Conservation (phyloP, 2,888 invertebrate genomes). For the Eristalinus sepulchralis region DNA sequence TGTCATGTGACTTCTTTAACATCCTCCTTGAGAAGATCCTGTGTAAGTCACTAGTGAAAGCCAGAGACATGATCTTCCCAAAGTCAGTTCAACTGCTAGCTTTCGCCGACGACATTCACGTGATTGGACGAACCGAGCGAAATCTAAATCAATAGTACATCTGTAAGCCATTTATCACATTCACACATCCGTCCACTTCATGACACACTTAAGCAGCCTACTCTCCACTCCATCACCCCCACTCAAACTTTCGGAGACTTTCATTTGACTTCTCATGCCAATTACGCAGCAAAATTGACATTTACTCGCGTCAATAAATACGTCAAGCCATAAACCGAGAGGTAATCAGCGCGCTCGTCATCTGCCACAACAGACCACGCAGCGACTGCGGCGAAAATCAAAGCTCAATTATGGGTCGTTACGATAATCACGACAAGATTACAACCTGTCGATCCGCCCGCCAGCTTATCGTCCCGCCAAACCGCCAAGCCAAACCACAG, state of each 20-base stretch:
- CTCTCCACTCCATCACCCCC: background rate
- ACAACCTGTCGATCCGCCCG: conserved; percentile 35
- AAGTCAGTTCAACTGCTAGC: too few species aligned
- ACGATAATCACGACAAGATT: conserved; percentile 42
- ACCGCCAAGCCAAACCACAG: too few species aligned
- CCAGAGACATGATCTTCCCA: too few species aligned
- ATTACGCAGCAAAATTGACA: background rate
- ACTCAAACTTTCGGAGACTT: background rate
- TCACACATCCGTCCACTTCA: too few species aligned
- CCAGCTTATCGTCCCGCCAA: background rate
- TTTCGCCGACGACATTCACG: too few species aligned
- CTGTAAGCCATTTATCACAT: too few species aligned
- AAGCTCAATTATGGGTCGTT: conserved; percentile 58
- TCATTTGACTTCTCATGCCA: background rate
- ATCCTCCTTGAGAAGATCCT: too few species aligned
- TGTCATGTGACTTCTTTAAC: too few species aligned
- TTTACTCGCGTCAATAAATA: background rate
- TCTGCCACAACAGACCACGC: background rate
- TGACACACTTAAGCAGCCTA: background rate
- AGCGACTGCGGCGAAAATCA: conserved; percentile 29
- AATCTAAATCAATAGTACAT: too few species aligned
- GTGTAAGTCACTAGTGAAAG: too few species aligned
- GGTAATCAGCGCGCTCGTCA: background rate
- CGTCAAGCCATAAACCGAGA: background rate
- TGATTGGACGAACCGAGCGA: too few species aligned